Percentiles rank a stretch among this genome's conserved stretches.
These are phyloP conservation scores for Meriones psammophilus DNA, from an alignment of 2,797 vertebrate genomes.

Conservation along the genomic window DNA sequence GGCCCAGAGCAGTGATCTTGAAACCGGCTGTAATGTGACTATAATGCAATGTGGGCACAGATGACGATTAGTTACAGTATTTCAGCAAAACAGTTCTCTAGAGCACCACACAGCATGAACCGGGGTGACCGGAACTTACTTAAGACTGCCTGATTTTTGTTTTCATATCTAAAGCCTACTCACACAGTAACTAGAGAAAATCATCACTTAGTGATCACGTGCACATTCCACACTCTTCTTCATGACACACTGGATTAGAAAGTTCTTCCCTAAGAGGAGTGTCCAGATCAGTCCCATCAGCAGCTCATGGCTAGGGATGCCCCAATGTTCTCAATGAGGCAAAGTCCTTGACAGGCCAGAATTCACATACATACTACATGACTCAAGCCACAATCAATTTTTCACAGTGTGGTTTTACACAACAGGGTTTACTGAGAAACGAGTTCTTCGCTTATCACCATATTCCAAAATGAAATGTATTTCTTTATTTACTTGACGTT, in stretches of 20 bases:
- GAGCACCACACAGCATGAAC: background rate
- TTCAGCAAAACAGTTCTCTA: background rate
- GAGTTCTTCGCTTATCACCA: constrained; percentile 36
- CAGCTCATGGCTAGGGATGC: background rate
- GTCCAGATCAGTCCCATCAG: background rate
- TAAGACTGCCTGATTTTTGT: background rate
- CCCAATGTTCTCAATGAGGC: background rate
- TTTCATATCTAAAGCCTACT: background rate
- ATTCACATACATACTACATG: constrained; percentile 49
- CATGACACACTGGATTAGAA: background rate
- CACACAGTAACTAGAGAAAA: background rate
- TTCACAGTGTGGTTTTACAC: background rate
- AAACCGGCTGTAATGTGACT: background rate
- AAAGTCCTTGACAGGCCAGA: constrained; percentile 35
- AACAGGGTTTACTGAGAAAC: constrained; percentile 57
- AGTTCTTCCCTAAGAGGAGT: background rate
- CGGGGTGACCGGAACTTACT: background rate
- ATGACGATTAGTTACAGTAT: background rate
- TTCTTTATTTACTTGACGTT: constrained; percentile 21
- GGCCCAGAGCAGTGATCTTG: background rate
- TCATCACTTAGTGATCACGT: background rate
- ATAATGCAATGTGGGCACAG: background rate
- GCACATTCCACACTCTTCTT: background rate
- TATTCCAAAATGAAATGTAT: constrained; percentile 44
- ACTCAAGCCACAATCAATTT: constrained; percentile 25